Conservation (phyloP, 2,797 vertebrate species). For the Microtus obscurus region DNA sequence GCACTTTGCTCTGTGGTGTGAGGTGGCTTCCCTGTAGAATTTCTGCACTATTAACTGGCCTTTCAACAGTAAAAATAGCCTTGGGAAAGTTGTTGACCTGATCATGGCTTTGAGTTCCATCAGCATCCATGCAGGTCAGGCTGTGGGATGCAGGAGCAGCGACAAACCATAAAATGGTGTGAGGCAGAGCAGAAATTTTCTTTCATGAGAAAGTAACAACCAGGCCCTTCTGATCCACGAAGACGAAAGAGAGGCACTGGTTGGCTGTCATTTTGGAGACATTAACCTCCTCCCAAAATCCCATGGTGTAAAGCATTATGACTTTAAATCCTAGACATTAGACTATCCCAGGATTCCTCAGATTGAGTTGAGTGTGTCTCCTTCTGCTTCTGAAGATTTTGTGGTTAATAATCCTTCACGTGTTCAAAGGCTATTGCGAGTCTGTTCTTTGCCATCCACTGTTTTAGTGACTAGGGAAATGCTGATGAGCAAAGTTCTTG, state of each 20-base stretch:
- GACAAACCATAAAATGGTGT: neutral
- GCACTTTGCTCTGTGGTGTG: constrained; percentile 43
- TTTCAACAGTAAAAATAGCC: constrained; percentile 30
- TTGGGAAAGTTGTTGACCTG: neutral
- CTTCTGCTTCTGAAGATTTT: neutral
- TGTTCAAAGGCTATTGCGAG: neutral
- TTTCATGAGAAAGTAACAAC: neutral
- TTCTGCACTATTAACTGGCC: constrained; percentile 55
- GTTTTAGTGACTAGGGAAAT: neutral
- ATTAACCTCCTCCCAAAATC: constrained; percentile 22
- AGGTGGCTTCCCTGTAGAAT: constrained; percentile 44
- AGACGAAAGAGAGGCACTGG: neutral
- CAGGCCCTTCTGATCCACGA: neutral
- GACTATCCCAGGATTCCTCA: neutral
- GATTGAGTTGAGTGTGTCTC: neutral
- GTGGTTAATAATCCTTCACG: neutral
- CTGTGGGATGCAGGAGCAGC: neutral
- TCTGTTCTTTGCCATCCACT: neutral
- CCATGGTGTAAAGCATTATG: neutral
- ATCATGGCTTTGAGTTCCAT: neutral
- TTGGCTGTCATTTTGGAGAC: neutral
- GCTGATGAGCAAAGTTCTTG: neutral
- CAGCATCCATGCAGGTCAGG: neutral
- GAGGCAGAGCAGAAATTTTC: constrained; percentile 7
- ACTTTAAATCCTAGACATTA: neutral